phyloP scores from a whole-genome alignment of 2,797 vertebrate genomes.

The Esox lucius region DNA sequence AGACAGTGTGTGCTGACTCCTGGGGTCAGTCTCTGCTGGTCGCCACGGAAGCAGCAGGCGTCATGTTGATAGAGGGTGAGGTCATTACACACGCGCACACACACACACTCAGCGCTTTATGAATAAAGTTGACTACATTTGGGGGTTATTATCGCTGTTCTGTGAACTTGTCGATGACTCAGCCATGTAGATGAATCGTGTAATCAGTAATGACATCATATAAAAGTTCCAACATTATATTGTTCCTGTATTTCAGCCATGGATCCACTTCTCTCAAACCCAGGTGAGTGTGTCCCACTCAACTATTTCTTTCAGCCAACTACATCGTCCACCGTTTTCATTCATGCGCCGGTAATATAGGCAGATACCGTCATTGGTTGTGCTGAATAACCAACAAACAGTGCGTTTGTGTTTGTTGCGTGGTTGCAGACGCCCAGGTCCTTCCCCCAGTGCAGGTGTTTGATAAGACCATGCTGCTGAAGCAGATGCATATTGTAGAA shows the following conservation, averaged over 20 bases:
- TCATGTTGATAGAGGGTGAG: conserved; percentile 96
- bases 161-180: conserved; percentile 5
- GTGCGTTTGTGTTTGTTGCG: not conserved
- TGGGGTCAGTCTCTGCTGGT: conserved; percentile 94
- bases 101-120: not conserved
- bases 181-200: conserved; percentile 28
- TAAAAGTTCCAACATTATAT: conserved; percentile 28
- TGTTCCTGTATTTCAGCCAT: conserved; percentile 65
- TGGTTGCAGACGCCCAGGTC: conserved; percentile 75
- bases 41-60: conserved; percentile 89
- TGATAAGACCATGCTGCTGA: conserved; percentile 91
- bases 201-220: conserved; percentile 46
- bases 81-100: conserved; percentile 35
- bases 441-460: conserved; percentile 85
- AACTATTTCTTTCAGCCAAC: not conserved
- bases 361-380: not conserved
- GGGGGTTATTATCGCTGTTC: not conserved
- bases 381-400: not conserved
- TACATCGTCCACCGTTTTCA: not conserved
- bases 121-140: not conserved
- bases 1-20: conserved; percentile 91
- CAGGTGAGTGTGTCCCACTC: conserved; percentile 56
- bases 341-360: not conserved
- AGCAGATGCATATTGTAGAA: conserved; percentile 95
- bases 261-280: conserved; percentile 65